Evolutionary conservation across 2,888 invertebrate species (phyloP).

Genomic region (Philopedon plagiatum): DNA sequence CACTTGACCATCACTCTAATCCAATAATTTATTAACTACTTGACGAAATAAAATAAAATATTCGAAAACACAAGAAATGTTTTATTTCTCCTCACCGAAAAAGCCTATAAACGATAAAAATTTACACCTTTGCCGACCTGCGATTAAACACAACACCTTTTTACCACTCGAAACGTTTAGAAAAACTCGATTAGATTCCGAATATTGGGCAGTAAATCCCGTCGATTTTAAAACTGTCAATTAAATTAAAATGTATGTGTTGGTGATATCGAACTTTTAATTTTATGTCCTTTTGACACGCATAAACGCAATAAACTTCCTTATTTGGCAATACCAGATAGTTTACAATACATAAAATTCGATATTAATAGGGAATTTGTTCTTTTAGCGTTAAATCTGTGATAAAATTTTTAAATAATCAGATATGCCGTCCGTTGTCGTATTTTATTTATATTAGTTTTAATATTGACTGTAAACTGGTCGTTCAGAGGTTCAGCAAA

Average conservation of each 20-base stretch:
- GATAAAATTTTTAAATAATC: too few species aligned
- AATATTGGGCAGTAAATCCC: slow-evolving; percentile 1
- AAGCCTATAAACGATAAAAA: background rate
- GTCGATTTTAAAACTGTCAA: background rate
- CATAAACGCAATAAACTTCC: slow-evolving; percentile 10
- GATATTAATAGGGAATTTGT: too few species aligned
- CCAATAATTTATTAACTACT: too few species aligned
- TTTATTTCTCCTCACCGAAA: background rate
- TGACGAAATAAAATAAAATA: too few species aligned
- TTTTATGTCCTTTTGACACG: background rate
- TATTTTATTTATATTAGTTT: too few species aligned
- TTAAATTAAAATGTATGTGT: background rate
- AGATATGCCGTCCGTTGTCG: too few species aligned
- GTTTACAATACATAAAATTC: background rate
- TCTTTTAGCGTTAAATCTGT: too few species aligned
- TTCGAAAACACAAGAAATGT: too few species aligned
- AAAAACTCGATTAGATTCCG: slow-evolving; percentile 7
- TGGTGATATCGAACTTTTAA: background rate
- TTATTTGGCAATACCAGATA: background rate
- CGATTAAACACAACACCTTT: background rate
- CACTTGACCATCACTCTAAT: too few species aligned
- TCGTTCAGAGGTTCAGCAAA: too few species aligned
- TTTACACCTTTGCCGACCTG: background rate
- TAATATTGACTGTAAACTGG: too few species aligned
- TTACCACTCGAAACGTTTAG: background rate